phyloP scores from a whole-genome alignment of 1,140 invertebrate species.

The Plodia interpunctella region DNA sequence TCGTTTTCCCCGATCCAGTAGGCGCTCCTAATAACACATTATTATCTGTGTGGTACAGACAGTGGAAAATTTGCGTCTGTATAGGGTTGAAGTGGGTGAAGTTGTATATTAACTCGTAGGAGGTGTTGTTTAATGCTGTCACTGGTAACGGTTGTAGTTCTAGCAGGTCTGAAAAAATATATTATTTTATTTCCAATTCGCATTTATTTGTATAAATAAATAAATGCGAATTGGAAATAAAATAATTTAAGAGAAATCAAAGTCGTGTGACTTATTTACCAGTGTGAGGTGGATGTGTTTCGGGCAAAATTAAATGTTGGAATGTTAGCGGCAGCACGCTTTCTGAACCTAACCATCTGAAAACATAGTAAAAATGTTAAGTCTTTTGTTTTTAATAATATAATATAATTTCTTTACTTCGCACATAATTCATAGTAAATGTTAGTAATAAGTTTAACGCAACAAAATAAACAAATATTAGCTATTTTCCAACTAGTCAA shows the following conservation, averaged over 20 bases:
- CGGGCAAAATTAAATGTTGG: constrained; percentile 93
- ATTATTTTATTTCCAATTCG: too few species aligned
- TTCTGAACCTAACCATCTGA: constrained; percentile 91
- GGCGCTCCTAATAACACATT: constrained; percentile 98
- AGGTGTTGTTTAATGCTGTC: constrained; percentile 85
- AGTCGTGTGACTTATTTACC: constrained; percentile 78
- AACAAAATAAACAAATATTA: too few species aligned
- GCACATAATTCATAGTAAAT: too few species aligned
- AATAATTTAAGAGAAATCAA: too few species aligned
- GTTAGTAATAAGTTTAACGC: too few species aligned
- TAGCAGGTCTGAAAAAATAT: constrained; percentile 85
- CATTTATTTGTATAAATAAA: constrained; percentile 7
- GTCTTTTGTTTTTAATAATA: too few species aligned
- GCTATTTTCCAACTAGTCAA: too few species aligned
- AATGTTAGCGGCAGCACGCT: constrained; percentile 87
- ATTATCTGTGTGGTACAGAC: constrained; percentile 95
- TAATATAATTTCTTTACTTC: too few species aligned
- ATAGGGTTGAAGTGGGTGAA: constrained; percentile 99
- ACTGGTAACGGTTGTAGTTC: constrained; percentile 94
- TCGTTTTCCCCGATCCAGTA: constrained; percentile 99
- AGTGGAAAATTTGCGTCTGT: constrained; percentile 99
- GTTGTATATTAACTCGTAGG: constrained; percentile 90
- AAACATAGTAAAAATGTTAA: too few species aligned
- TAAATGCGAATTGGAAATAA: too few species aligned
- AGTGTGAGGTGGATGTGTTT: constrained; percentile 95